These are phyloP conservation scores for Microtus pennsylvanicus DNA, from an alignment of 2,113 vertebrate genomes.

Conservation along the genomic window DNA sequence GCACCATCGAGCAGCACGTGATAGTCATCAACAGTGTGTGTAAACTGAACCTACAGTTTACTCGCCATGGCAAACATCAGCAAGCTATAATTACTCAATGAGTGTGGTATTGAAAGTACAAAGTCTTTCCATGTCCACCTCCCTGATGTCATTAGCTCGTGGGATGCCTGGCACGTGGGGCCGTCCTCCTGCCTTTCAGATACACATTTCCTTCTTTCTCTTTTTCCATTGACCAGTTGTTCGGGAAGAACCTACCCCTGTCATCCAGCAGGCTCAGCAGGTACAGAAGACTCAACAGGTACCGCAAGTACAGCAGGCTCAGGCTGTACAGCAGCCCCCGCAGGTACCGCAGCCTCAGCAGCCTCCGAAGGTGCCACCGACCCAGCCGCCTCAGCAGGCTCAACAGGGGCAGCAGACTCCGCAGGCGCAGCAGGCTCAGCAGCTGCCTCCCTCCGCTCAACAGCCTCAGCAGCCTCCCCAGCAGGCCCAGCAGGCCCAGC, in stretches of 20 bases:
- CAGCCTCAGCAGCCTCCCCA: not conserved
- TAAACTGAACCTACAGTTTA: not conserved
- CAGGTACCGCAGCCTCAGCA: constrained; percentile 66
- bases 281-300: constrained; percentile 77
- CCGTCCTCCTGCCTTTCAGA: not conserved
- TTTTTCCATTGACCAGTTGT: constrained; percentile 78
- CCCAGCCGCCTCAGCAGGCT: constrained; percentile 76
- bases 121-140: rapidly evolving
- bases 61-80: not conserved
- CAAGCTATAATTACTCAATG: not conserved
- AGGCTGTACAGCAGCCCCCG: not conserved
- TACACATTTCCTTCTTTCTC: constrained; percentile 37
- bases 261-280: constrained; percentile 76
- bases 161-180: not conserved
- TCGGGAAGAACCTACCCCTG: constrained; percentile 85
- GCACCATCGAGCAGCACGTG: rapidly evolving
- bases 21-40: not conserved
- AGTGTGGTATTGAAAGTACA: not conserved
- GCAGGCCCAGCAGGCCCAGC: not conserved
- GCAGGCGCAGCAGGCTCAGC: constrained; percentile 76
- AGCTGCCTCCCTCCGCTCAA: not conserved
- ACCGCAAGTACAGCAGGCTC: constrained; percentile 77
- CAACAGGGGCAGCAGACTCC: not conserved
- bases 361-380: not conserved
- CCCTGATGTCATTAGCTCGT: not conserved